These are phyloP conservation scores for Heteropelma amictum DNA, from an alignment of 2,888 invertebrate genomes.

Conservation along the genomic window DNA sequence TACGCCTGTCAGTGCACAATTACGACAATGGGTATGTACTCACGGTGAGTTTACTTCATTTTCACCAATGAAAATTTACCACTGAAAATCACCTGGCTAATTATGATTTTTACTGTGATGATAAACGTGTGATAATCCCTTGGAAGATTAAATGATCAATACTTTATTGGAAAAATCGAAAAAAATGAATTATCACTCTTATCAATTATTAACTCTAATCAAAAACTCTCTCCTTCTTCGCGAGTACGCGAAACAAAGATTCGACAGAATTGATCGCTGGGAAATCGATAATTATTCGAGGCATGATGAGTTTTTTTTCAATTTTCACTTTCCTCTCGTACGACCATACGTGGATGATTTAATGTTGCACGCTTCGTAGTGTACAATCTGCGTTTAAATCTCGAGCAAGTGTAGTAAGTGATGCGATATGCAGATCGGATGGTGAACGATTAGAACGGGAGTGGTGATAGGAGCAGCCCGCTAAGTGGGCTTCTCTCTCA, in stretches of 20 bases:
- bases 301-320: background rate
- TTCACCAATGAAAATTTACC: background rate
- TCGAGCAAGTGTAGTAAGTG: slow-evolving; percentile 46
- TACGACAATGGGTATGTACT: background rate
- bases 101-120: background rate
- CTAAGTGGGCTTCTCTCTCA: slow-evolving; percentile 46
- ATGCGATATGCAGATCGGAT: slow-evolving; percentile 53
- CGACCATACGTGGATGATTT: slow-evolving; percentile 18
- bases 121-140: background rate
- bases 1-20: slow-evolving; percentile 14
- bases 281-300: background rate
- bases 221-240: too few relatives aligned
- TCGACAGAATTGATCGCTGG: background rate
- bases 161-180: background rate
- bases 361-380: slow-evolving; percentile 26
- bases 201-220: too few relatives aligned
- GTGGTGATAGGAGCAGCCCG: slow-evolving; percentile 47
- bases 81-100: too few relatives aligned
- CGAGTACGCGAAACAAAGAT: too few relatives aligned
- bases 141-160: background rate
- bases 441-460: slow-evolving; percentile 47
- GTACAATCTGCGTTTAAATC: slow-evolving; percentile 47
- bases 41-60: background rate
- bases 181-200: background rate
- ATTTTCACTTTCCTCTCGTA: slow-evolving; percentile 6